These are phyloP conservation scores for Lepus europaeus DNA, from an alignment of 2,113 vertebrate genomes.

Conservation along the genomic window DNA sequence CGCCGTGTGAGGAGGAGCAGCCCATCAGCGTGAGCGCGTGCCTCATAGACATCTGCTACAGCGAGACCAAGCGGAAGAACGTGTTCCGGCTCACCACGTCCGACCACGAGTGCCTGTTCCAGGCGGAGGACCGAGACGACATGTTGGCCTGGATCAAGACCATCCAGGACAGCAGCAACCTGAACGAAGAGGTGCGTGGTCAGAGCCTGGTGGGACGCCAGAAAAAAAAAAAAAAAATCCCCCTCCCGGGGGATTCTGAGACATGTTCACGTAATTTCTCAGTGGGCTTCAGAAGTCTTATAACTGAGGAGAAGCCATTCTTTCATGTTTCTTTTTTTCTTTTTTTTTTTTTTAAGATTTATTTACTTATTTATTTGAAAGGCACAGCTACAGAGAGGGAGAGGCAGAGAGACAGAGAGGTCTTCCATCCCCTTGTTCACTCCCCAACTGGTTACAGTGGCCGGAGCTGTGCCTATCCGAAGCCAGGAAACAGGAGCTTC, in stretches of 20 bases:
- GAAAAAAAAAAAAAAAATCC: too few species aligned
- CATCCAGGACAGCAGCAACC: constrained; percentile 96
- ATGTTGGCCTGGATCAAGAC: constrained; percentile 98
- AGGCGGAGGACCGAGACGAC: constrained; percentile 97
- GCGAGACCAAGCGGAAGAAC: constrained; percentile 98
- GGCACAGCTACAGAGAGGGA: too few species aligned
- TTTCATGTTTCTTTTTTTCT: background rate
- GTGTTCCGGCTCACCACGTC: constrained; percentile 98
- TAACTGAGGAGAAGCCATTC: background rate
- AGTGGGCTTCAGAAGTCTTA: background rate
- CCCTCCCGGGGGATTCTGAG: background rate
- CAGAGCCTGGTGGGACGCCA: too few species aligned
- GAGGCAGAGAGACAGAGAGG: too few species aligned
- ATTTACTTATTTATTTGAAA: too few species aligned
- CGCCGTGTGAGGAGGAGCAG: constrained; percentile 92
- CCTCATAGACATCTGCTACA: constrained; percentile 98
- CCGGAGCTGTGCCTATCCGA: too few species aligned
- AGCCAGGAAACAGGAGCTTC: too few species aligned
- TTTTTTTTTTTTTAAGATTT: too few species aligned
- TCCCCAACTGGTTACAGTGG: too few species aligned
- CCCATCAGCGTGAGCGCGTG: constrained; percentile 97
- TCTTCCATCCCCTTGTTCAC: too few species aligned
- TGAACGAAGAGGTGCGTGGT: constrained; percentile 93
- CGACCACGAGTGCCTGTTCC: constrained; percentile 96
- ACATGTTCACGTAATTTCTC: background rate